Conservation (phyloP, 2,888 invertebrate genomes). For the Leptogaster cylindrica region DNA sequence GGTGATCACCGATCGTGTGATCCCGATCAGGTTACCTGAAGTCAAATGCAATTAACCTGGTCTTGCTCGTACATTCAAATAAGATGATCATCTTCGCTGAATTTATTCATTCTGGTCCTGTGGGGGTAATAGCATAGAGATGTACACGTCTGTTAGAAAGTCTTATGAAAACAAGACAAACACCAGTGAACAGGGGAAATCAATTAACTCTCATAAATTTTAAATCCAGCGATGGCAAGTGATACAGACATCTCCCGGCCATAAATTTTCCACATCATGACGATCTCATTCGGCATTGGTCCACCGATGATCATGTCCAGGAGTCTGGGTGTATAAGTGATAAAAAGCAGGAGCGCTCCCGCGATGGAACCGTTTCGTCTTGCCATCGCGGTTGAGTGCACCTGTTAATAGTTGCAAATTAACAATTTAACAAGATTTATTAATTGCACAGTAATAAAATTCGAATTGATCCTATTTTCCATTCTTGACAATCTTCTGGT, state of each 20-base stretch:
- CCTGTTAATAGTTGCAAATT: constrained; percentile 47
- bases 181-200: constrained; percentile 43
- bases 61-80: constrained; percentile 11
- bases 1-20: constrained; percentile 6
- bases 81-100: constrained; percentile 16
- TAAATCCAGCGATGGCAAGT: constrained; percentile 29
- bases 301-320: background rate
- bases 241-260: constrained; percentile 37
- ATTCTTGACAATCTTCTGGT: background rate
- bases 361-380: constrained; percentile 4
- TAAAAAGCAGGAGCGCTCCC: background rate
- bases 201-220: constrained; percentile 46
- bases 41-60: constrained; percentile 39
- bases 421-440: constrained; percentile 47
- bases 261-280: constrained; percentile 28
- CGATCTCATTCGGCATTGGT: constrained; percentile 21
- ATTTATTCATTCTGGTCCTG: background rate
- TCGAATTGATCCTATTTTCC: constrained; percentile 6
- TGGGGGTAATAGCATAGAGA: constrained; percentile 9
- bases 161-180: constrained; percentile 21
- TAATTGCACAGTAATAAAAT: constrained; percentile 42
- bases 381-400: constrained; percentile 18
- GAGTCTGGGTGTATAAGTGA: background rate
- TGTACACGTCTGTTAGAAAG: constrained; percentile 3
- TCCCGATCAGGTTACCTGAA: constrained; percentile 33